Evolutionary conservation across 2,113 vertebrate species (phyloP).

Genomic region (Protomyctophum bolini): DNA sequence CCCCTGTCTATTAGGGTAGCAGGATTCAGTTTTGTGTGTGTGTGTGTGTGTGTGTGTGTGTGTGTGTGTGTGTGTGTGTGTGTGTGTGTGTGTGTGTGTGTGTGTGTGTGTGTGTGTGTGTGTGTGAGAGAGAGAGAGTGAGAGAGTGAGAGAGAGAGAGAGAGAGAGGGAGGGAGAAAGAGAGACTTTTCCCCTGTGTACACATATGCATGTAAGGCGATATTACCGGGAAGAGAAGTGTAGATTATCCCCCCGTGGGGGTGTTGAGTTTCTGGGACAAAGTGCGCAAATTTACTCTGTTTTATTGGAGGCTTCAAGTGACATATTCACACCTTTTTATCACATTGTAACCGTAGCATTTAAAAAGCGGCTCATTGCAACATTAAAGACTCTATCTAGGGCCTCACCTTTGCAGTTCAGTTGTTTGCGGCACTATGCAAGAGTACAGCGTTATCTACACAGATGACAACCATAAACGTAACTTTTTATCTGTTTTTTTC

Average conservation of each 20-base stretch:
- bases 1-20: too few relatives aligned
- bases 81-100: background rate
- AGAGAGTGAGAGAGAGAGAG: background rate
- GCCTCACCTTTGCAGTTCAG: constrained; percentile 53
- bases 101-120: background rate
- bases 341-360: constrained; percentile 39
- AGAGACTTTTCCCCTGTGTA: background rate
- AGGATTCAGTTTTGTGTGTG: too few relatives aligned
- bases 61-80: too few relatives aligned
- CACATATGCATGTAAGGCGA: constrained; percentile 12
- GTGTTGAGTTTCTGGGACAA: constrained; percentile 54
- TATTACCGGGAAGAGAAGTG: constrained; percentile 22
- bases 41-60: too few relatives aligned
- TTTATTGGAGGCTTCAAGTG: constrained; percentile 62
- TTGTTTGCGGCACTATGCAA: constrained; percentile 27
- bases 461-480: constrained; percentile 36
- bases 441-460: constrained; percentile 18
- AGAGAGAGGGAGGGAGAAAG: background rate
- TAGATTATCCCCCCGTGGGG: constrained; percentile 36
- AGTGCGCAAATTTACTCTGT: constrained; percentile 45
- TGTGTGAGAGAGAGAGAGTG: background rate
- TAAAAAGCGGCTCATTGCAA: constrained; percentile 38
- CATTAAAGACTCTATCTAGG: constrained; percentile 44
- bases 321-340: constrained; percentile 69
- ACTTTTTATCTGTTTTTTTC: constrained; percentile 24